Percentiles rank a stretch among this genome's conserved stretches.
Conservation (phyloP, 2,797 vertebrate genomes). For the Lacerta bilineata region DNA sequence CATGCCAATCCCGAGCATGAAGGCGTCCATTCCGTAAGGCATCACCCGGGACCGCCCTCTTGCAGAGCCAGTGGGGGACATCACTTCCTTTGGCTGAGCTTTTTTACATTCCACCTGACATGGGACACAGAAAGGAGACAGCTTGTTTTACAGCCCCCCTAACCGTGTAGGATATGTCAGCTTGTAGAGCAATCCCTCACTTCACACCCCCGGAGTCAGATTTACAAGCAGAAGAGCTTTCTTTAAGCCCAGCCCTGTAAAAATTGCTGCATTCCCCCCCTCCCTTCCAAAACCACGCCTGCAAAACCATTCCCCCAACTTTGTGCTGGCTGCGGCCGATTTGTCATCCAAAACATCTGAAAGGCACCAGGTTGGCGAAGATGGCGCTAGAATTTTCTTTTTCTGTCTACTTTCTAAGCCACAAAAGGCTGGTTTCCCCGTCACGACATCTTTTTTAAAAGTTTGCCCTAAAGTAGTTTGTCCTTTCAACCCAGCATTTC, state of each 20-base stretch:
- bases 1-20: constrained; percentile 99
- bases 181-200: neutral
- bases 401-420: too few relatives aligned
- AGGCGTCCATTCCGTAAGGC: constrained; percentile 99
- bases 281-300: too few relatives aligned
- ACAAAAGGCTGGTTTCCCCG: neutral
- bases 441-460: neutral
- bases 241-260: neutral
- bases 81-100: constrained; percentile 99
- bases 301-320: too few relatives aligned
- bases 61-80: constrained; percentile 97
- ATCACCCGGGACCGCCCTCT: constrained; percentile 97
- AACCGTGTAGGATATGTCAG: too few relatives aligned
- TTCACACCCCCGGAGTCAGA: neutral
- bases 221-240: neutral
- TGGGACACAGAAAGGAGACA: constrained; percentile 47
- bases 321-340: too few relatives aligned
- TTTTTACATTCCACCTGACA: constrained; percentile 99
- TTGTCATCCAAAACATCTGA: neutral
- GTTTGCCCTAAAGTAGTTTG: neutral
- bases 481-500: neutral
- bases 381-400: too few relatives aligned
- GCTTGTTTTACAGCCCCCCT: neutral
- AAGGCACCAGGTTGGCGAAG: neutral
- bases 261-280: neutral